Conservation (phyloP, 2,797 vertebrate species). For the Hipposideros larvatus region DNA sequence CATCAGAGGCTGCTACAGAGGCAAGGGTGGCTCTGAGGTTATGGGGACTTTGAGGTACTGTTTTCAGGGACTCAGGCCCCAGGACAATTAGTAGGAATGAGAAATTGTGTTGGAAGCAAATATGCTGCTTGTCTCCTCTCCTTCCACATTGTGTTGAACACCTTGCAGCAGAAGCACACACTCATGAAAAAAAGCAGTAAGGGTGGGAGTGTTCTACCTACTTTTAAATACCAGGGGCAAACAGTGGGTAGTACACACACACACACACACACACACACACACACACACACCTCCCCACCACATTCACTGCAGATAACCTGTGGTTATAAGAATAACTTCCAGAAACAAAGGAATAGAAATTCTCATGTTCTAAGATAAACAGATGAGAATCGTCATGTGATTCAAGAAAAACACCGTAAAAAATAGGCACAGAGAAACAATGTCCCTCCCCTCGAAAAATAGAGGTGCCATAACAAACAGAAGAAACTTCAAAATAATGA, state of each 20-base stretch:
- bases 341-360: neutral
- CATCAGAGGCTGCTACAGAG: neutral
- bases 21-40: too few species aligned
- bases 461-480: neutral
- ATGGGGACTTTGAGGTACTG: neutral
- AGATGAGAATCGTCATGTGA: neutral
- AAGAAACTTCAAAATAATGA: neutral
- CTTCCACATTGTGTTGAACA: neutral
- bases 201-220: neutral
- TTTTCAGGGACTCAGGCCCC: neutral
- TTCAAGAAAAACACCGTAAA: neutral
- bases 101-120: neutral
- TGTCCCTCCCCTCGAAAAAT: neutral
- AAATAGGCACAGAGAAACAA: neutral
- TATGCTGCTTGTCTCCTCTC: neutral
- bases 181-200: neutral
- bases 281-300: fast-evolving
- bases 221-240: neutral
- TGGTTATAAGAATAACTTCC: neutral
- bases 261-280: too few species aligned
- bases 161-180: neutral
- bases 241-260: neutral
- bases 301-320: neutral
- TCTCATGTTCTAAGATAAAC: neutral
- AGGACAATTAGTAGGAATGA: neutral